phyloP scores from a whole-genome alignment of 2,888 invertebrate species.

The Arctia plantaginis region DNA sequence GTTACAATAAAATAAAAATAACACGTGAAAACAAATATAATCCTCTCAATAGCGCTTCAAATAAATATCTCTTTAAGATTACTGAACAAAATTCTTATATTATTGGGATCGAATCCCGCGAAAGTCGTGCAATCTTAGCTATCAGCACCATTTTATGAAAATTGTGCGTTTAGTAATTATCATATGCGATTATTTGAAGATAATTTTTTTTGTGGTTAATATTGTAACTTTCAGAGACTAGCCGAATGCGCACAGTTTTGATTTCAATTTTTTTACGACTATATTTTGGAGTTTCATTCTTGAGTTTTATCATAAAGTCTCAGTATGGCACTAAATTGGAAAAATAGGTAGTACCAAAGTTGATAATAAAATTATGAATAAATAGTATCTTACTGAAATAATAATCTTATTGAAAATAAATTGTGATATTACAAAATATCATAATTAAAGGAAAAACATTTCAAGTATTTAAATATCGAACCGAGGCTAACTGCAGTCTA shows the following conservation, averaged over 20 bases:
- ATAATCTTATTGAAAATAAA: background rate
- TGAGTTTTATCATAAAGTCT: constrained; percentile 11
- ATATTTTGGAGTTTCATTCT: constrained; percentile 26
- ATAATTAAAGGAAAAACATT: background rate
- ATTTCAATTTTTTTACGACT: constrained; percentile 11
- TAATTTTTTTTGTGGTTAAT: background rate
- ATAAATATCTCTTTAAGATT: constrained; percentile 1
- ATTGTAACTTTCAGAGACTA: background rate
- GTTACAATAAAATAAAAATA: background rate
- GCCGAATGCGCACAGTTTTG: background rate
- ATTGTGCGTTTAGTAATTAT: constrained; percentile 20
- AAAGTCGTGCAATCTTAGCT: constrained; percentile 37
- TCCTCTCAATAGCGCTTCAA: constrained; percentile 11
- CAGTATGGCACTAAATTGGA: constrained; percentile 42
- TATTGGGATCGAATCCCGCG: constrained; percentile 42
- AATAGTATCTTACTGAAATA: constrained; percentile 10
- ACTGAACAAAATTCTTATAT: constrained; percentile 16
- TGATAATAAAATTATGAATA: constrained; percentile 12
- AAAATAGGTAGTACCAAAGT: constrained; percentile 35
- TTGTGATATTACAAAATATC: background rate
- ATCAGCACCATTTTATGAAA: constrained; percentile 36
- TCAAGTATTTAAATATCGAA: background rate
- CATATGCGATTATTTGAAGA: constrained; percentile 6
- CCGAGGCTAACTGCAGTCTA: background rate
- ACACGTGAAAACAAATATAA: background rate